These are phyloP conservation scores for Megaceryle alcyon DNA, from an alignment of 2,797 vertebrate genomes.

Conservation along the genomic window DNA sequence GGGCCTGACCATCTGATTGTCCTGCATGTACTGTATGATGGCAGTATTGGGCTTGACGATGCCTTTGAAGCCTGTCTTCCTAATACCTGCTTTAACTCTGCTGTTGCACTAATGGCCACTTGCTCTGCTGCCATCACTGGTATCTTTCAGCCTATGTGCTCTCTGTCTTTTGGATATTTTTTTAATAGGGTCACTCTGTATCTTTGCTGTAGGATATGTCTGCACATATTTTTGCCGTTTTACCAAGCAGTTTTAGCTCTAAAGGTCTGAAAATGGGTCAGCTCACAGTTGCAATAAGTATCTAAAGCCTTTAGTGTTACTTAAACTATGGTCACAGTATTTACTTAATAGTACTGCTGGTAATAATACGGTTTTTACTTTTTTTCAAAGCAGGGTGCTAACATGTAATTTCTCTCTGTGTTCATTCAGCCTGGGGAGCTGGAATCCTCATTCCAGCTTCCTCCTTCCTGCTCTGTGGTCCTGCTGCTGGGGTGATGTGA, in stretches of 20 bases:
- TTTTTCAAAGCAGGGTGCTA: not conserved
- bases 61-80: not conserved
- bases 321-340: not conserved
- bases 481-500: not conserved
- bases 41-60: not conserved
- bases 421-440: not conserved
- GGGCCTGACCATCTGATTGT: too few relatives aligned
- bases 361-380: not conserved
- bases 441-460: not conserved
- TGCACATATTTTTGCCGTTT: not conserved
- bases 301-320: not conserved
- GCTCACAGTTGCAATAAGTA: not conserved
- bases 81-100: not conserved
- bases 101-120: fast-evolving
- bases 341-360: not conserved
- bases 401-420: fast-evolving
- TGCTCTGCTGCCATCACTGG: not conserved
- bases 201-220: not conserved
- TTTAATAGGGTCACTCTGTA: not conserved
- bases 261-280: slow-evolving; percentile 41
- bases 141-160: not conserved
- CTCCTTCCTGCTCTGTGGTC: too few relatives aligned
- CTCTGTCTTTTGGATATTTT: fast-evolving
- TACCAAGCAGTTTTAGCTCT: not conserved
- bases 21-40: not conserved